These are phyloP conservation scores for Catharus bicknelli DNA, from an alignment of 2,113 vertebrate genomes.

Conservation along the genomic window DNA sequence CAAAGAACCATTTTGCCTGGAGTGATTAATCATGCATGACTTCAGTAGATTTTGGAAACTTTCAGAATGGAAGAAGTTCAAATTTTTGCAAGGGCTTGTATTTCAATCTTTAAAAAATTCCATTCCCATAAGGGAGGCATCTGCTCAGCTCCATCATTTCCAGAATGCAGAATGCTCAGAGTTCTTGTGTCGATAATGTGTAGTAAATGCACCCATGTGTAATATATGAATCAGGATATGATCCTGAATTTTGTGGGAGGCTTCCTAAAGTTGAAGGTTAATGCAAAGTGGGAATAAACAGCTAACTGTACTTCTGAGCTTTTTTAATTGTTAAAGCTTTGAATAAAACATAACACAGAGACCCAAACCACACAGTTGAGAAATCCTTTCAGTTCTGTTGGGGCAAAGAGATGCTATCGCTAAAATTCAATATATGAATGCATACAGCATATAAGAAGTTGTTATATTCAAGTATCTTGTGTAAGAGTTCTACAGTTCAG, in stretches of 20 bases:
- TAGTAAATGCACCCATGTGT: neutral
- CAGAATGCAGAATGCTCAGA: neutral
- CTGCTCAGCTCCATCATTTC: neutral
- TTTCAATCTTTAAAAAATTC: constrained; percentile 19
- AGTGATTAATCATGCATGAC: neutral
- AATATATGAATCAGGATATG: neutral
- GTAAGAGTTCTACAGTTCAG: neutral
- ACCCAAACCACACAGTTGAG: neutral
- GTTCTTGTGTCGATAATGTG: neutral
- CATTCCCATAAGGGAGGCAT: neutral
- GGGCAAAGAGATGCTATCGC: neutral
- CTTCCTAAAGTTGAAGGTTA: neutral
- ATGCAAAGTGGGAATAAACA: neutral
- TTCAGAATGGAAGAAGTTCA: neutral
- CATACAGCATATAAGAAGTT: neutral
- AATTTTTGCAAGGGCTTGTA: neutral
- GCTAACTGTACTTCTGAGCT: neutral
- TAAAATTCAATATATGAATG: neutral
- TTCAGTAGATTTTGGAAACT: neutral
- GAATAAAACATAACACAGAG: neutral
- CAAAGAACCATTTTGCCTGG: neutral
- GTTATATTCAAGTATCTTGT: neutral
- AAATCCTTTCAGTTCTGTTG: neutral
- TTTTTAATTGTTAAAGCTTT: neutral
- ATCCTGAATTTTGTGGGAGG: neutral